These are phyloP conservation scores for Musca vetustissima DNA, from an alignment of 1,140 invertebrate species.

Conservation along the genomic window DNA sequence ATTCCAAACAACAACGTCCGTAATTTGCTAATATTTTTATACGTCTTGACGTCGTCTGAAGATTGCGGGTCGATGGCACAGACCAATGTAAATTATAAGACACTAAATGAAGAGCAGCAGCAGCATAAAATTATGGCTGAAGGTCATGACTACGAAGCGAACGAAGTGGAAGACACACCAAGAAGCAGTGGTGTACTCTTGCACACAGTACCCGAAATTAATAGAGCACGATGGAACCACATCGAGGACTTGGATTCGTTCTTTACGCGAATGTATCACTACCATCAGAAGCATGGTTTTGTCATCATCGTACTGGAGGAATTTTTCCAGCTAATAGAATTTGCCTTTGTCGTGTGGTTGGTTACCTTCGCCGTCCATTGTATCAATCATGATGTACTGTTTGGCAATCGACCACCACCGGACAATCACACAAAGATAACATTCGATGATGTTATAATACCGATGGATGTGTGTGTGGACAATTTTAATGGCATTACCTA, in stretches of 20 bases:
- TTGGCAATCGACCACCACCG: slow-evolving; percentile 58
- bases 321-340: slow-evolving; percentile 82
- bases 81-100: slow-evolving; percentile 9
- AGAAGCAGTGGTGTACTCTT: slow-evolving; percentile 62
- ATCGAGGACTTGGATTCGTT: slow-evolving; percentile 95
- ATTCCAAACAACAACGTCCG: no score
- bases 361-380: slow-evolving; percentile 85
- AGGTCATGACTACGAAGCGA: not conserved
- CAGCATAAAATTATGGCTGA: slow-evolving; percentile 3
- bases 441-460: slow-evolving; percentile 66
- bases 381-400: slow-evolving; percentile 86
- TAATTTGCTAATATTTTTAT: no score
- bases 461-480: slow-evolving; percentile 61
- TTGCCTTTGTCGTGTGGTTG: slow-evolving; percentile 90
- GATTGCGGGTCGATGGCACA: no score
- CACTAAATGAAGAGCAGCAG: slow-evolving; percentile 2
- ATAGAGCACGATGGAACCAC: slow-evolving; percentile 86
- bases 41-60: no score
- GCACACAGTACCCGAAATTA: slow-evolving; percentile 69
- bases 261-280: slow-evolving; percentile 89
- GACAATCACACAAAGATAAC: slow-evolving; percentile 62
- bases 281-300: slow-evolving; percentile 95
- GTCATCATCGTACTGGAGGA: slow-evolving; percentile 88
- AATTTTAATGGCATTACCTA: slow-evolving; percentile 62
- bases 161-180: slow-evolving; percentile 39